Conservation (phyloP, 2,888 invertebrate species). For the Tetanocera ferruginea region DNA sequence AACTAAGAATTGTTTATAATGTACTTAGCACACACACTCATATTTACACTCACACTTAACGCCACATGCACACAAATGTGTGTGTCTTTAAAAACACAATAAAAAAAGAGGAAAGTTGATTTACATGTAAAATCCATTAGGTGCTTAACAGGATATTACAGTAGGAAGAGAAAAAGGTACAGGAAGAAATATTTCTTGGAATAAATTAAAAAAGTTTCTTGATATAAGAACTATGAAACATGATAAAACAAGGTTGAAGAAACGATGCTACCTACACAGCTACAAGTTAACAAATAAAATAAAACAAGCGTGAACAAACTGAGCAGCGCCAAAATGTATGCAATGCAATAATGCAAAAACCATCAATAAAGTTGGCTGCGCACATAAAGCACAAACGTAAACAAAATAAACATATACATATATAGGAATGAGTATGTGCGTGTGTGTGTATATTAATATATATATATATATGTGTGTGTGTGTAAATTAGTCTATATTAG, state of each 20-base stretch:
- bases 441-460: no score
- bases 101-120: background rate
- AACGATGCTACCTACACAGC: no score
- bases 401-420: no score
- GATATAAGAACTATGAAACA: background rate
- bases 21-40: no score
- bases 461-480: no score
- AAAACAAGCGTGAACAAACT: background rate
- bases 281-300: background rate
- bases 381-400: no score
- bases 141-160: background rate
- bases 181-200: background rate
- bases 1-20: background rate
- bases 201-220: background rate
- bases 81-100: background rate
- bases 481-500: no score
- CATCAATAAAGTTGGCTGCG: no score
- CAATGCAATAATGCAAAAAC: no score
- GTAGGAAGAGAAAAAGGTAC: background rate
- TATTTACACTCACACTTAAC: no score
- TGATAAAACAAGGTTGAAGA: no score
- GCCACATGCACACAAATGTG: background rate
- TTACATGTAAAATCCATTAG: slow-evolving; percentile 8
- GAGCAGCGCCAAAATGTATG: background rate
- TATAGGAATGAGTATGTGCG: no score